Base-by-base conservation (phyloP, 2,797 vertebrate species). In the Lithobates pipiens region DNA sequence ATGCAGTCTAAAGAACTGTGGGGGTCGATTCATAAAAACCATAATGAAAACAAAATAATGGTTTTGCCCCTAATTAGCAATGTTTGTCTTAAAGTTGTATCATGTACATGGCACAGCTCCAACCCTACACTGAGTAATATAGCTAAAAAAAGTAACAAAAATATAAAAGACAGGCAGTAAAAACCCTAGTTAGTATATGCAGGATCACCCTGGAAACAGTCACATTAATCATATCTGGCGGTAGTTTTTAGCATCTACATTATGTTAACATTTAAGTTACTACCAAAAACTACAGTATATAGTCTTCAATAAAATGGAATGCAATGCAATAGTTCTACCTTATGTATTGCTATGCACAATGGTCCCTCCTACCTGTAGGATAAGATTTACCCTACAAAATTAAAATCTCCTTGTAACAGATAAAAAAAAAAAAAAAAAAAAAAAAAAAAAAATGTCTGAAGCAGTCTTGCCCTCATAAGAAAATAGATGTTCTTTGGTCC, bases 401-500 rank as follows among this genome's bases (percentile, higher is more conserved):
- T 50, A 16, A 84, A 67, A n/a, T 39, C 10, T 63, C 76, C 27
- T 13, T 76, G 36, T n/a, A 71, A 18, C 21, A 63, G 71, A 39
- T 57, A 57, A 34, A 32, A n/a, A n/a, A n/a, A n/a, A n/a, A n/a
- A n/a, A n/a, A n/a, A n/a, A n/a, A n/a, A n/a, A n/a, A n/a, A n/a
- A n/a, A n/a, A n/a, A n/a, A n/a, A n/a, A n/a, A n/a, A n/a, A n/a
- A 57, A 34, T 42, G 21, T 73, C 3, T 63, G 16, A 65, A 42
- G 27, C 13, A 61, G 16, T 61, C 25, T 34, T 29, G n/a, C 36
- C 4, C 29, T 27, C 6, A 7, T 25, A 7, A 42, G 39, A 34
- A 80, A 70, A 50, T 2, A 70, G 71, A 54, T 80, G 46, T 57
- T 61, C 11, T 80, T 80, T 80, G 78, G 78, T 80, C 78, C 54